Base-by-base conservation (phyloP, 2,888 invertebrate genomes). In the Meandrusa payeni region DNA sequence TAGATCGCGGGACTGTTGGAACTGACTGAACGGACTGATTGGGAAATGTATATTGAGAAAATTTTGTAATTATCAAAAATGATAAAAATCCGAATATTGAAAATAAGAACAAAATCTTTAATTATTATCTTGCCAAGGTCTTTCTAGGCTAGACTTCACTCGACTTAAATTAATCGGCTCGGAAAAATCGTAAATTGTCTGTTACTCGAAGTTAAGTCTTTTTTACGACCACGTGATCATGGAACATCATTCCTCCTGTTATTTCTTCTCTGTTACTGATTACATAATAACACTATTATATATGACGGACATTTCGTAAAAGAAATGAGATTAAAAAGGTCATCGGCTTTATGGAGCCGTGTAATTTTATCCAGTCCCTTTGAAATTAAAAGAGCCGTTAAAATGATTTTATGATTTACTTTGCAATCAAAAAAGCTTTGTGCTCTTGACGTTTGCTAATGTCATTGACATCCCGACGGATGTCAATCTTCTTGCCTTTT, bases 121-220 rank as follows among this genome's bases (percentile, higher is more conserved):
- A n/a, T n/a, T n/a, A n/a, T n/a, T n/a, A n/a, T n/a, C n/a, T n/a
- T n/a, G n/a, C n/a, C n/a, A n/a, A n/a, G n/a, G n/a, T n/a, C n/a
- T n/a, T n/a, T n/a, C n/a, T n/a, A n/a, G n/a, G n/a, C n/a, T n/a
- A n/a, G 49, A 50, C 43, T 59, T 59, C 59, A 57, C 64, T 64
- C 59, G 59, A 57, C 52, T 57, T 49, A 51, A 59, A 60, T 59
- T 63, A 63, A 70, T 71, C 64, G 56, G 19, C 55, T 61, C 70
- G 53, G 52, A 76, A 80, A 81, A 80, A 80, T 76, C 65, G 60
- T 68, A 70, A 73, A 69, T 64, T 47, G 46, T n/a, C n/a, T n/a
- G n/a, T n/a, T n/a, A n/a, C n/a, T 51, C 6, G 15, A 26, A 26
- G 9, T 17, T 3, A 19, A 9, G 29, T n/a, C n/a, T 10, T n/a